A percentile compares a stretch with the other conserved stretches of the same genome.
These are phyloP conservation scores for Anabacerthia variegaticeps DNA, from an alignment of 2,797 vertebrate genomes.

Conservation along the genomic window DNA sequence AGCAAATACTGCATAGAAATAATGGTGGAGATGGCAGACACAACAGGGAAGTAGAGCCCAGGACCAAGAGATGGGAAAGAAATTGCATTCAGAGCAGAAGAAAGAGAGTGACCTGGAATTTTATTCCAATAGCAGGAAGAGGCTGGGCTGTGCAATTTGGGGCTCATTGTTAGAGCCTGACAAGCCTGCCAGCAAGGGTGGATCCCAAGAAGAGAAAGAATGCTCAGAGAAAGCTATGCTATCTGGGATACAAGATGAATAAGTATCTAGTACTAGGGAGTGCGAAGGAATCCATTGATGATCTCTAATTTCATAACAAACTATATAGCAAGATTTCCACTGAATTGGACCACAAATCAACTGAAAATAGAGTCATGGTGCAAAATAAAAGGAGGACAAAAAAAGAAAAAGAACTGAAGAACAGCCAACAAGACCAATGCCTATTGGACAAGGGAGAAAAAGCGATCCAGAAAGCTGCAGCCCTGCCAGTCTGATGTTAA, in stretches of 20 bases:
- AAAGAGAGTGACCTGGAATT: slow-evolving; percentile 41
- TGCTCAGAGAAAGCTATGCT: slow-evolving; percentile 4
- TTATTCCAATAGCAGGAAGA: slow-evolving; percentile 43
- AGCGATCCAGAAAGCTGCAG: not conserved
- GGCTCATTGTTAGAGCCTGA: not conserved
- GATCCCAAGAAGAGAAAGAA: slow-evolving; percentile 12
- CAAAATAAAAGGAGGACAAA: not conserved
- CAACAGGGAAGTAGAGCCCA: not conserved
- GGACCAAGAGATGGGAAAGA: not conserved
- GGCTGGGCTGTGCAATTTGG: slow-evolving; percentile 15
- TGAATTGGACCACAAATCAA: not conserved
- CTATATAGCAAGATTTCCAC: not conserved
- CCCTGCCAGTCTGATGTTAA: not conserved
- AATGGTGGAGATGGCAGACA: not conserved
- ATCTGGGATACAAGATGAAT: not conserved
- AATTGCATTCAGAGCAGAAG: not conserved
- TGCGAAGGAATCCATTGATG: not conserved
- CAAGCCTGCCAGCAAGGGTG: slow-evolving; percentile 39
- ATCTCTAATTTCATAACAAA: not conserved
- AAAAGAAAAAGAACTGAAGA: not conserved
- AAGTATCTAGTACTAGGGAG: not conserved
- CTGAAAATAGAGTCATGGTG: not conserved
- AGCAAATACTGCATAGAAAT: not conserved
- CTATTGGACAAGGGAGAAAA: not conserved
- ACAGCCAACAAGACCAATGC: not conserved